A percentile compares a stretch with the other conserved stretches of the same genome.
phyloP scores from a whole-genome alignment of 2,113 vertebrate species.

The Coregonus clupeaformis region DNA sequence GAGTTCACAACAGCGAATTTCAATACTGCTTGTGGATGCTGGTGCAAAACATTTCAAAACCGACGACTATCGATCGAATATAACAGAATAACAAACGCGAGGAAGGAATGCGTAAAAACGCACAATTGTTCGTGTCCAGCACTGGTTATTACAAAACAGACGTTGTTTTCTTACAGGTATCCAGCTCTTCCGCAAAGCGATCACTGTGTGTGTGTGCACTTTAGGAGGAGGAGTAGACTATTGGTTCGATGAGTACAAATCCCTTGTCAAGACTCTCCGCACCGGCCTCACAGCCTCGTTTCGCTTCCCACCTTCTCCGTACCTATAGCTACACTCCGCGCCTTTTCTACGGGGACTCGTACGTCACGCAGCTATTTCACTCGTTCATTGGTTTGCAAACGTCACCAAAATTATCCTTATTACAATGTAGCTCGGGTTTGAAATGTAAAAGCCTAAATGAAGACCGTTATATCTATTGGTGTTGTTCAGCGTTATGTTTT shows the following conservation, averaged over 20 bases:
- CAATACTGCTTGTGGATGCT: background rate
- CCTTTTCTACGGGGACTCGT: conserved; percentile 92
- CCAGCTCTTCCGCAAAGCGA: too few species aligned
- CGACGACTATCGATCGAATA: background rate
- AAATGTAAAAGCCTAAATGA: background rate
- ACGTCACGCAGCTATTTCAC: conserved; percentile 80
- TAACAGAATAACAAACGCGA: background rate
- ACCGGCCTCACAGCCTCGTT: conserved; percentile 56
- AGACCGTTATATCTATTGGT: background rate
- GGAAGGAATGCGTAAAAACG: background rate
- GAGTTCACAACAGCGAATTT: background rate
- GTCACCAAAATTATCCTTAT: background rate
- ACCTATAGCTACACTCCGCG: conserved; percentile 81
- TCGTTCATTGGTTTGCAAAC: conserved; percentile 10
- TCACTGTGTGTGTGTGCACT: conserved; percentile 58
- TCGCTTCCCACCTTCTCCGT: conserved; percentile 80
- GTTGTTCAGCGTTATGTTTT: background rate
- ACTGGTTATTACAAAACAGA: too few species aligned
- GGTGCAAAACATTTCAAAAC: background rate
- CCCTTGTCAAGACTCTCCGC: conserved; percentile 60
- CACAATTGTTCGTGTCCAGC: background rate
- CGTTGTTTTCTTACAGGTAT: too few species aligned
- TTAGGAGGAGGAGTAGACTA: conserved; percentile 76
- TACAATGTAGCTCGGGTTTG: background rate
- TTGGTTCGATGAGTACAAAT: conserved; percentile 48